phyloP scores from a whole-genome alignment of 53 echinoderm and acorn worm species.

The Arbacia lixula region DNA sequence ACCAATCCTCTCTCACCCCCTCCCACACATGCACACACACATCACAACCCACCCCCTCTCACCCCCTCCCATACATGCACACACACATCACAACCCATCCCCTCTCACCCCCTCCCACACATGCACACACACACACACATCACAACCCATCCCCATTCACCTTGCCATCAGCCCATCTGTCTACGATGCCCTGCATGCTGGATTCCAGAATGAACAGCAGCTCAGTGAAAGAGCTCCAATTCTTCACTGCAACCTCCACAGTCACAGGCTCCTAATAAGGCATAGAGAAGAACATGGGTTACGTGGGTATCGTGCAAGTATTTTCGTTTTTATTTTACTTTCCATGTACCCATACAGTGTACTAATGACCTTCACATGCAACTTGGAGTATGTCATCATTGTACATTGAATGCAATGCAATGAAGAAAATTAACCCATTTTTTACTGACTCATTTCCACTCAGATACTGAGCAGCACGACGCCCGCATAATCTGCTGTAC shows the following conservation, averaged over 20 bases:
- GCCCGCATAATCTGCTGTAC: no score
- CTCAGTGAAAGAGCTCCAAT: constrained; percentile 82
- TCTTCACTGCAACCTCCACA: constrained; percentile 69
- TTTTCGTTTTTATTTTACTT: no score
- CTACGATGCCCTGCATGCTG: constrained; percentile 90
- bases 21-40: background rate
- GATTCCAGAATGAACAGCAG: constrained; percentile 85
- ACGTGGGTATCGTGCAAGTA: background rate
- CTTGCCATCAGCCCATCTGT: constrained; percentile 97
- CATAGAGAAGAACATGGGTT: background rate
- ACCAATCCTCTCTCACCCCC: no score
- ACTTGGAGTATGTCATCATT: no score
- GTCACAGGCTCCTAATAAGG: constrained; percentile 61
- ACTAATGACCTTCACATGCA: no score
- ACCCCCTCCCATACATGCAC: background rate
- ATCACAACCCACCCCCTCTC: background rate
- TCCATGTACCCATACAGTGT: no score
- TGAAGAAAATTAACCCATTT: no score
- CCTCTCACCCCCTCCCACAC: background rate
- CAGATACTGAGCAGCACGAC: no score
- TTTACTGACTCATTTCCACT: no score
- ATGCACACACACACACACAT: background rate
- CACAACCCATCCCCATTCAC: constrained; percentile 33
- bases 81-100: background rate
- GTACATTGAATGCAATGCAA: no score